Percentiles rank a stretch among this genome's conserved stretches.
Evolutionary conservation across 2,797 vertebrate genomes (phyloP).

Genomic region (Sebastes trivittatus): DNA sequence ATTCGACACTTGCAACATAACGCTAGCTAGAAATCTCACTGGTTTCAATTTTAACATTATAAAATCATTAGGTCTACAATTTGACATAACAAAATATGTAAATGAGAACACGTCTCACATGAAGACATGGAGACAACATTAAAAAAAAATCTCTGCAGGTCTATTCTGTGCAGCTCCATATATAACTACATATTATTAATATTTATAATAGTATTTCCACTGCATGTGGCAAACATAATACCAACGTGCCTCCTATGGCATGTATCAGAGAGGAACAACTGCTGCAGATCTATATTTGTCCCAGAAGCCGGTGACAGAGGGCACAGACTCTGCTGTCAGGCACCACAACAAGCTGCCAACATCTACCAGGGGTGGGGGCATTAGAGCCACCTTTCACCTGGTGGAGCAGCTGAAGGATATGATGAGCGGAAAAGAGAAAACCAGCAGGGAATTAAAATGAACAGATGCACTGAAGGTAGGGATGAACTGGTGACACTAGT

Average conservation of each 20-base stretch:
- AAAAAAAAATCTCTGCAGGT: neutral
- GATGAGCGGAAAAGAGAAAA: slow-evolving; percentile 32
- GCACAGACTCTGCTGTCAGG: slow-evolving; percentile 49
- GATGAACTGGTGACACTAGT: neutral
- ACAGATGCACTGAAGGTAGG: neutral
- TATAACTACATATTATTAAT: slow-evolving; percentile 8
- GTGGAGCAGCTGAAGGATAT: slow-evolving; percentile 22
- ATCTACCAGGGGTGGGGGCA: slow-evolving; percentile 5
- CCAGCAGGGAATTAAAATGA: slow-evolving; percentile 7
- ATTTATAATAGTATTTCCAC: slow-evolving; percentile 25
- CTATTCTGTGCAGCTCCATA: neutral
- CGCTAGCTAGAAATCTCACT: neutral
- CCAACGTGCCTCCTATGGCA: slow-evolving; percentile 30
- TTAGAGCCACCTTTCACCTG: slow-evolving; percentile 50
- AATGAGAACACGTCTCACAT: neutral
- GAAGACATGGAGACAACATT: neutral
- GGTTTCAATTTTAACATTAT: neutral
- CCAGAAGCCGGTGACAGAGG: slow-evolving; percentile 48
- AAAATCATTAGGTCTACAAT: neutral
- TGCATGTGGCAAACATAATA: slow-evolving; percentile 36
- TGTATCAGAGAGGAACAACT: slow-evolving; percentile 51
- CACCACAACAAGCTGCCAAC: slow-evolving; percentile 45
- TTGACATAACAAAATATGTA: neutral
- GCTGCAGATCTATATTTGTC: slow-evolving; percentile 69
- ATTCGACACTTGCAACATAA: neutral